These are phyloP conservation scores for Coluber constrictor DNA, from an alignment of 2,797 vertebrate species.

Conservation along the genomic window DNA sequence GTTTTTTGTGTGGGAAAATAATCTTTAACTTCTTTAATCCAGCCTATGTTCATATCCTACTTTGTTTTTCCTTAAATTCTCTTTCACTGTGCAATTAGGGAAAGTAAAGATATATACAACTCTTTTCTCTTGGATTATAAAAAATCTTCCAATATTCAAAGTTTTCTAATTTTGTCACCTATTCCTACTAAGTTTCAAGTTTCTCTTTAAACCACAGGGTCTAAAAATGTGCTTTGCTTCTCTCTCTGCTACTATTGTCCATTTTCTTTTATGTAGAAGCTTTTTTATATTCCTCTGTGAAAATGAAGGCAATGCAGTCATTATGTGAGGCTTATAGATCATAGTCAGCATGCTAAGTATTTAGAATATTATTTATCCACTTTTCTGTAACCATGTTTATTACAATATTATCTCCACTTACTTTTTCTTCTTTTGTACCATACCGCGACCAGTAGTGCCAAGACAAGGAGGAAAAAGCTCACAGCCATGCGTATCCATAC, in stretches of 20 bases:
- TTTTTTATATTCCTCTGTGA: neutral
- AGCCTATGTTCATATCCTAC: neutral
- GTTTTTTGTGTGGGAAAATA: neutral
- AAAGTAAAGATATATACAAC: neutral
- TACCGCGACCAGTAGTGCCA: neutral
- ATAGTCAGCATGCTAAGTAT: neutral
- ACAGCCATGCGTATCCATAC: neutral
- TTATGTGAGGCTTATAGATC: neutral
- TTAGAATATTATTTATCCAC: neutral
- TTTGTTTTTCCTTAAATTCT: neutral
- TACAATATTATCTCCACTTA: neutral
- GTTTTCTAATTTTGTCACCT: neutral
- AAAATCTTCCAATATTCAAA: neutral
- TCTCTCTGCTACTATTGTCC: neutral
- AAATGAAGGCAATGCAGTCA: neutral
- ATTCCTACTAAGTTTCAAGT: neutral
- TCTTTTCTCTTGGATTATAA: neutral
- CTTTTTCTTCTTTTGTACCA: neutral
- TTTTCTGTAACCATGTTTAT: neutral
- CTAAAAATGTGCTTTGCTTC: neutral
- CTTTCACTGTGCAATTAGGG: neutral
- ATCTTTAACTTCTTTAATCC: neutral
- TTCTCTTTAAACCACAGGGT: neutral
- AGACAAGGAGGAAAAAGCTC: neutral
- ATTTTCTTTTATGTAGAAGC: neutral